Evolutionary conservation across 1,140 invertebrate species (phyloP).

Genomic region (Drosophila pseudoobscura): DNA sequence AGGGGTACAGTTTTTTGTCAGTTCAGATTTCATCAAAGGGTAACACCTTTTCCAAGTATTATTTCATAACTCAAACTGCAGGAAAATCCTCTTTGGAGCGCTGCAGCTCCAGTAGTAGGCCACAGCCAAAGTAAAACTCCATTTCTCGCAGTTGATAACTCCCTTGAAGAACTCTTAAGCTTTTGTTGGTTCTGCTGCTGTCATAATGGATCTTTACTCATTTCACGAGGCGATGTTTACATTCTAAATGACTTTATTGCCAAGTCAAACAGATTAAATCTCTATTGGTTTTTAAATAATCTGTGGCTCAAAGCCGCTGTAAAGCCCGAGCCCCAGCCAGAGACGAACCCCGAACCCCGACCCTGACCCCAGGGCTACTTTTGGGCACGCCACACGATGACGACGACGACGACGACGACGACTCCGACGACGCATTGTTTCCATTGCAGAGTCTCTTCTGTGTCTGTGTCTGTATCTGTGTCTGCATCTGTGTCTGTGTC

Average conservation of each 20-base stretch:
- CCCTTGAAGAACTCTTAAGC: too few species aligned
- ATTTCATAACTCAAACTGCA: too few species aligned
- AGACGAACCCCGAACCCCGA: constrained; percentile 31
- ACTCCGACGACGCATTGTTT: constrained; percentile 66
- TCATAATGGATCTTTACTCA: constrained; percentile 5
- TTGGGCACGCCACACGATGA: constrained; percentile 38
- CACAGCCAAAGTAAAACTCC: too few species aligned
- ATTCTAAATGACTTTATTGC: constrained; percentile 65
- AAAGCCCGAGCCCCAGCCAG: constrained; percentile 14
- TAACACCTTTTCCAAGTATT: too few species aligned
- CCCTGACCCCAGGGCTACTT: constrained; percentile 59
- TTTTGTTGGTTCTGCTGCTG: not conserved
- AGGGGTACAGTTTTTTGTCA: too few species aligned
- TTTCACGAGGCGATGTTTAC: constrained; percentile 17
- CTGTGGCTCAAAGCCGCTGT: constrained; percentile 23
- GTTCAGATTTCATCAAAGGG: too few species aligned
- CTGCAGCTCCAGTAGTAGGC: too few species aligned
- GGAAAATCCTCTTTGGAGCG: too few species aligned
- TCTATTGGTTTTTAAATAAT: constrained; percentile 49
- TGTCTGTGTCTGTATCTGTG: too few species aligned
- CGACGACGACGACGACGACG: constrained; percentile 23
- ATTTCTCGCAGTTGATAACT: too few species aligned
- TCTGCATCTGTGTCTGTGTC: not conserved
- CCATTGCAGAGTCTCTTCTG: constrained; percentile 38
- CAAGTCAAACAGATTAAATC: constrained; percentile 47